phyloP scores from a whole-genome alignment of 2,888 invertebrate species.

The Blastobasis adustella region DNA sequence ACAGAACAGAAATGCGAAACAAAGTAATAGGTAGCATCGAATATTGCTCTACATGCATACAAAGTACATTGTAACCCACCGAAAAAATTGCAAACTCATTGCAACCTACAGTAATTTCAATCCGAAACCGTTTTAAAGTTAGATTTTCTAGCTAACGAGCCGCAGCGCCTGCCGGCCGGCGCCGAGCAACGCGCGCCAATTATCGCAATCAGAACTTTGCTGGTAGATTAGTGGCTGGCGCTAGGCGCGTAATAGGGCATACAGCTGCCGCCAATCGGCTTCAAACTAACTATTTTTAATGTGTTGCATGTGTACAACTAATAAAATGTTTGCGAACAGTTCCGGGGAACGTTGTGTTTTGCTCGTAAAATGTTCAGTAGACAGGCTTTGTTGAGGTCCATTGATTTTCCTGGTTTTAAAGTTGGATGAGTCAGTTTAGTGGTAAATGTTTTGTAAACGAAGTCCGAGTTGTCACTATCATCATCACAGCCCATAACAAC shows the following conservation, averaged over 20 bases:
- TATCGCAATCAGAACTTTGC: conserved; percentile 39
- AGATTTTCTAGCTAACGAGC: conserved; percentile 13
- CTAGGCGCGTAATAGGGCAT: conserved; percentile 15
- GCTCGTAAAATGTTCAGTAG: no score
- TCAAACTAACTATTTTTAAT: conserved; percentile 16
- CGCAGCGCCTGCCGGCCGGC: conserved; percentile 31
- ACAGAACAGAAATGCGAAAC: no score
- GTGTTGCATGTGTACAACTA: conserved; percentile 9
- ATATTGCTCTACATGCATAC: no score
- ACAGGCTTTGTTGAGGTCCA: no score
- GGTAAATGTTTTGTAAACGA: no score
- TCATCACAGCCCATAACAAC: no score
- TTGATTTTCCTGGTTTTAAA: no score
- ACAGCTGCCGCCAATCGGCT: conserved; percentile 32
- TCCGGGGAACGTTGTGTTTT: no score
- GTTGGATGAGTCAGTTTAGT: no score
- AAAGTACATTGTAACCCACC: no score
- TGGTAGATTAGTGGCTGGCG: conserved; percentile 34
- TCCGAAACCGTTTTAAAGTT: background rate
- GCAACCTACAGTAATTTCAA: background rate
- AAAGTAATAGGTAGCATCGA: no score
- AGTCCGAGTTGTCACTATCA: no score
- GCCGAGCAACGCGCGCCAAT: conserved; percentile 23
- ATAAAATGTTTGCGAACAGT: conserved; percentile 3
- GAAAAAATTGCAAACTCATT: background rate